Evolutionary conservation across 1,140 invertebrate species (phyloP), one percentile per base, ranked within the genome.

Genomic region (Pogonus chalceus): DNA sequence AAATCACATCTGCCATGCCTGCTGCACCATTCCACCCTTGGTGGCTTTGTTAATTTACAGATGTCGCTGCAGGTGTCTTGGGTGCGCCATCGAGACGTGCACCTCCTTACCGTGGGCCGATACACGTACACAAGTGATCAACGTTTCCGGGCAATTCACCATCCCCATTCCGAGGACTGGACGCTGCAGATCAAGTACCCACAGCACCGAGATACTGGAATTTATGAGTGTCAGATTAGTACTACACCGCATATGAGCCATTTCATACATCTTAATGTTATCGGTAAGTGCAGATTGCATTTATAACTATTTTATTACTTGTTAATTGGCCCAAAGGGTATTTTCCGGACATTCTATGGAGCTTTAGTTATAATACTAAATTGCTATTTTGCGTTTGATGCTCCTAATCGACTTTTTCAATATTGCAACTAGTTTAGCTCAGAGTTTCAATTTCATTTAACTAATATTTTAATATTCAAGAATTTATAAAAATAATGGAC

Each of bases 41-140:
- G 37, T 43, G 9, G 18, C 37, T 9, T 43, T 43, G 18, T 43
- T 43, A 18, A 31, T 31, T 79, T 77, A 18, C 75, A 87, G 85
- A 80, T 86, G 73, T 76, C 83, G 65, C 76, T 87, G 67, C 84
- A 92, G 81, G 88, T 92, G 58, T 91, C 88, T 18, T 92, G 89
- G 88, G 85, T 94, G 56, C 76, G 90, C 56, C 87, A 92, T 68
- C 77, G 88, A 57, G 90, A 93, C 67, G 87, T 91, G 47, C 89
- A 92, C 67, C 73, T 92, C 59, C 76, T 94, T 52, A 92, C 90
- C 2, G 87, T 92, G n/a, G 90, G 90, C 2, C 77, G 84, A 35
- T 92, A 92, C 68, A 92, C 90, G 0, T 93, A 93, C 71, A 93
- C 91, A 24, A 90, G 85, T 57, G 91, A 94, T 71, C 89, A 92